Percentiles rank a stretch among this genome's conserved stretches.
phyloP scores from a whole-genome alignment of 1,140 invertebrate genomes.

The silkworm (Bombyx mori) region ASM3026992v2 NC_085129.1:6869001-6869500 shows the following conservation, averaged over 20 bases:
- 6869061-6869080: too few relatives aligned
- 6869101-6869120: too few relatives aligned
- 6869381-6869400: slow-evolving; percentile 60
- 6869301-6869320: slow-evolving; percentile 50
- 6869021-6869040: too few relatives aligned
- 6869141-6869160: too few relatives aligned
- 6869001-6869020: too few relatives aligned
- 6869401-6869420: slow-evolving; percentile 44
- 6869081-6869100: too few relatives aligned
- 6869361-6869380: slow-evolving; percentile 56
- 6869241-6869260: slow-evolving; percentile 18
- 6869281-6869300: slow-evolving; percentile 35
- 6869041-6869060: too few relatives aligned
- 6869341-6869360: slow-evolving; percentile 30
- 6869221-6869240: slow-evolving; percentile 15
- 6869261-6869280: slow-evolving; percentile 33
- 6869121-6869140: too few relatives aligned
- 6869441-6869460: slow-evolving; percentile 43
- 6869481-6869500: too few relatives aligned
- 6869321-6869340: slow-evolving; percentile 48
- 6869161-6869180: slow-evolving; percentile 1
- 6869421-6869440: slow-evolving; percentile 35
- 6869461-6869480: slow-evolving; percentile 6
- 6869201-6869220: slow-evolving; percentile 14
- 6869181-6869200: slow-evolving; percentile 8